A percentile compares a stretch with the other conserved stretches of the same genome.
These are phyloP conservation scores for Parnassius glacialis DNA, from an alignment of 2,888 invertebrate species.

Conservation along the genomic window DNA sequence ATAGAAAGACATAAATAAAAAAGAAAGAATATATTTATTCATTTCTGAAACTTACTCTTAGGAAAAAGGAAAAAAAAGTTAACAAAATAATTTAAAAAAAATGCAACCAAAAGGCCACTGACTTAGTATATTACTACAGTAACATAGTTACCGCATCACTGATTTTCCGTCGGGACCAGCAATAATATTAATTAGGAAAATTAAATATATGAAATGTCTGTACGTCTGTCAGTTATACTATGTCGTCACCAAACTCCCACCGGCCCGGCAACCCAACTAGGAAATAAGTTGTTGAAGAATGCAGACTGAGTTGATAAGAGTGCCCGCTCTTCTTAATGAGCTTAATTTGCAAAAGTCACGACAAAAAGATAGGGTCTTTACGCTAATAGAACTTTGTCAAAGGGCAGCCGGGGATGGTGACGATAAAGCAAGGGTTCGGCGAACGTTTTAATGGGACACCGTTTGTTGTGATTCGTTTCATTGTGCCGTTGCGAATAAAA, in stretches of 20 bases:
- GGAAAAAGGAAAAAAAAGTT: no score
- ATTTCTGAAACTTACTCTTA: no score
- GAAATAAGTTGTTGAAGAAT: conserved; percentile 39
- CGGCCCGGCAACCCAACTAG: conserved; percentile 18
- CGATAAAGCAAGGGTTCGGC: conserved; percentile 4
- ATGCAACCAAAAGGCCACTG: no score
- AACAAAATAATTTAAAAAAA: no score
- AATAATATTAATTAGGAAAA: no score
- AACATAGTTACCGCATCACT: no score
- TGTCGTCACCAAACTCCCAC: conserved; percentile 2
- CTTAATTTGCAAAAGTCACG: conserved; percentile 70
- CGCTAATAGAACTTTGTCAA: conserved; percentile 52
- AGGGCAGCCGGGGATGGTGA: conserved; percentile 32
- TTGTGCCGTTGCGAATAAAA: conserved; percentile 14
- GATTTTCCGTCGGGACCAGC: no score
- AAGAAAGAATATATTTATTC: no score
- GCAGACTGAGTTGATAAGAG: conserved; percentile 41
- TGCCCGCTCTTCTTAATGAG: conserved; percentile 53
- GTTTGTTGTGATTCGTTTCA: conserved; percentile 16
- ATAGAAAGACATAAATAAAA: no score
- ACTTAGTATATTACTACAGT: no score
- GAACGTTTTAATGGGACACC: conserved; percentile 12
- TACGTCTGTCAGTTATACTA: conserved; percentile 1
- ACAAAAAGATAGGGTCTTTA: conserved; percentile 46
- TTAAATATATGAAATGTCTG: no score